These are phyloP conservation scores for Rhombomys opimus DNA, from an alignment of 2,113 vertebrate species.

Conservation along the genomic window DNA sequence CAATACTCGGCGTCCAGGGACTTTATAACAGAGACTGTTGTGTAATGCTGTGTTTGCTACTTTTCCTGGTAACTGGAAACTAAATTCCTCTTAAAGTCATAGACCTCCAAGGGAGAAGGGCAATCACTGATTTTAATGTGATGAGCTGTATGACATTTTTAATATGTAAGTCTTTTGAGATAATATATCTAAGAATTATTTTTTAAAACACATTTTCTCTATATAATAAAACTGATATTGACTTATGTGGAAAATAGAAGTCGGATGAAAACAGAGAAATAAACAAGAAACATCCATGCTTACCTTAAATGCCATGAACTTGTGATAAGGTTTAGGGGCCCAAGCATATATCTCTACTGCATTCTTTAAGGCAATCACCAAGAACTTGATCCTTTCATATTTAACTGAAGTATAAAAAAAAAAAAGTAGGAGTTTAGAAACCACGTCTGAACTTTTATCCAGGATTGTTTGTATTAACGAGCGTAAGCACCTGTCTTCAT, in stretches of 20 bases:
- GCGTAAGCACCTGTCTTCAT: not conserved
- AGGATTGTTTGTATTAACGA: slow-evolving; percentile 10
- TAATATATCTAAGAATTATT: not conserved
- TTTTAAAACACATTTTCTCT: not conserved
- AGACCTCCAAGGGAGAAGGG: not conserved
- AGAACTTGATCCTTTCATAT: slow-evolving; percentile 98
- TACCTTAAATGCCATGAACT: slow-evolving; percentile 99
- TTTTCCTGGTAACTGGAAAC: not conserved
- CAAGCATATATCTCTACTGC: slow-evolving; percentile 99
- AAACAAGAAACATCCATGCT: slow-evolving; percentile 36
- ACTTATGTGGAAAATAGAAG: not conserved
- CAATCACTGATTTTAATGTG: not conserved
- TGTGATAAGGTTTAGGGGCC: slow-evolving; percentile 99
- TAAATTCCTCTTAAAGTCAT: not conserved
- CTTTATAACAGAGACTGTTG: not conserved
- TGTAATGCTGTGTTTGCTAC: not conserved
- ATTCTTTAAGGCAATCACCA: slow-evolving; percentile 99
- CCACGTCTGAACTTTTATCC: not conserved
- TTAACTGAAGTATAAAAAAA: slow-evolving; percentile 91
- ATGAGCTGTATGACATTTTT: not conserved
- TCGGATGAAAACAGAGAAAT: not conserved
- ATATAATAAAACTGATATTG: not conserved
- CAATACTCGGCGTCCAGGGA: not conserved
- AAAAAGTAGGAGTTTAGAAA: slow-evolving; percentile 32
- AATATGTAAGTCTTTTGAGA: not conserved